Evolutionary conservation across 2,797 vertebrate genomes (phyloP), one percentile per base, ranked within the genome.

Genomic region (Mallotus villosus): DNA sequence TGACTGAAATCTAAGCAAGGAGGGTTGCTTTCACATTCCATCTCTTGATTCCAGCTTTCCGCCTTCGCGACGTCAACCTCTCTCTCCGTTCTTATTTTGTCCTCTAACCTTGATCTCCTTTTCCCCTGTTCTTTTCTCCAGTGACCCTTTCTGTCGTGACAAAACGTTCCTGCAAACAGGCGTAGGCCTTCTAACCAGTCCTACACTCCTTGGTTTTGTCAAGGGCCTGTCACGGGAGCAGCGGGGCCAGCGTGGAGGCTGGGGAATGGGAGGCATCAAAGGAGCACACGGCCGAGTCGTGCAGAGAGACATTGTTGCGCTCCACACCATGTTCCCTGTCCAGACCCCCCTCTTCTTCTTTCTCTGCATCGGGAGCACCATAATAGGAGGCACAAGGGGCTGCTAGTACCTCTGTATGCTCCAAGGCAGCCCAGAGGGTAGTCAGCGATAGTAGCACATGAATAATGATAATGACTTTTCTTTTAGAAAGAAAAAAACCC

Each of bases 381-480:
- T 72, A 74, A 72, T 77, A 68, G 68, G 5, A 71, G 67, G 72
- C 63, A 0, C 71, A 63, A 67, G 75, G 75, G 66, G 74, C 75
- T 78, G 84, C 83, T 78, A 59, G 80, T 74, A 68, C 73, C 60
- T 74, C 81, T 83, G 78, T 82, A 81, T 59, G 78, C 84, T 85
- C 19, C 59, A 76, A 82, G 84, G 83, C 79, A 84, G 71, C 71
- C 72, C 24, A 85, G 60, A 89, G 89, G 86, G 89, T 90, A 84
- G 86, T 0, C 57, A 74, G 73, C 82, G 76, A 62, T 14, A 73
- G 76, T 79, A 74, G 74, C 67, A 72, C 61, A 64, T 75, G 83
- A 83, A 80, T 89, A 86, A 91, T 80, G 74, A 77, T 63, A 73
- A 70, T 75, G 86, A 87, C 86, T 74, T 86, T 81, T 83, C 80